A percentile compares a stretch with the other conserved stretches of the same genome.
Conservation (phyloP, 2,113 vertebrate species). For the Lepisosteus osseus region DNA sequence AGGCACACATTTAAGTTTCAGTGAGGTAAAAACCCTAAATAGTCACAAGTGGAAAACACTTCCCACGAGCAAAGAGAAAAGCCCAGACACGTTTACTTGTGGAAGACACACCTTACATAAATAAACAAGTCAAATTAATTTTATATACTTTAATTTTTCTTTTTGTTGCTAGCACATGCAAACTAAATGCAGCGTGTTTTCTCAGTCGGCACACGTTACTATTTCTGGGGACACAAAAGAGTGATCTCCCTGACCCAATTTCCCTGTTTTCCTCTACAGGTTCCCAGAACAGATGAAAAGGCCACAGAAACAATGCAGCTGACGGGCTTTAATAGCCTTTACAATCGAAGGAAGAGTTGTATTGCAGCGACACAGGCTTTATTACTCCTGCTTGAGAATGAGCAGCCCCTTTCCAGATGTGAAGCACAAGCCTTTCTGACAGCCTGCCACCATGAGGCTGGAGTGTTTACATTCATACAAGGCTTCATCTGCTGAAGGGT, state of each 20-base stretch:
- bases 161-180: neutral
- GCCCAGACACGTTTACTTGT: too few species aligned
- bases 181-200: neutral
- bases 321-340: conserved; percentile 48
- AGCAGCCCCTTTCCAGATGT: neutral
- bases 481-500: conserved; percentile 50
- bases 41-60: neutral
- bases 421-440: conserved; percentile 7
- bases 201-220: conserved; percentile 26
- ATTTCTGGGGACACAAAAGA: conserved; percentile 42
- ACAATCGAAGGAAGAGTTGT: conserved; percentile 67
- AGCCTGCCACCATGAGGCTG: conserved; percentile 34
- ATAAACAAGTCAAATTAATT: neutral
- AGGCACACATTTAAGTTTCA: too few species aligned
- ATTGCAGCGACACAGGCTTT: conserved; percentile 49
- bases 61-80: too few species aligned
- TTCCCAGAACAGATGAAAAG: conserved; percentile 60
- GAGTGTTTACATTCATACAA: conserved; percentile 52
- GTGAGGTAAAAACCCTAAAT: neutral
- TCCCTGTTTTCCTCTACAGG: conserved; percentile 44
- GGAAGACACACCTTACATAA: neutral
- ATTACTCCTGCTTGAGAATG: conserved; percentile 45
- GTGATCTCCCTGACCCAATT: conserved; percentile 57
- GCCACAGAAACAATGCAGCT: conserved; percentile 51
- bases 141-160: neutral